These are phyloP conservation scores for Cephalopholis sonnerati DNA, from an alignment of 2,113 vertebrate species.

Conservation along the genomic window DNA sequence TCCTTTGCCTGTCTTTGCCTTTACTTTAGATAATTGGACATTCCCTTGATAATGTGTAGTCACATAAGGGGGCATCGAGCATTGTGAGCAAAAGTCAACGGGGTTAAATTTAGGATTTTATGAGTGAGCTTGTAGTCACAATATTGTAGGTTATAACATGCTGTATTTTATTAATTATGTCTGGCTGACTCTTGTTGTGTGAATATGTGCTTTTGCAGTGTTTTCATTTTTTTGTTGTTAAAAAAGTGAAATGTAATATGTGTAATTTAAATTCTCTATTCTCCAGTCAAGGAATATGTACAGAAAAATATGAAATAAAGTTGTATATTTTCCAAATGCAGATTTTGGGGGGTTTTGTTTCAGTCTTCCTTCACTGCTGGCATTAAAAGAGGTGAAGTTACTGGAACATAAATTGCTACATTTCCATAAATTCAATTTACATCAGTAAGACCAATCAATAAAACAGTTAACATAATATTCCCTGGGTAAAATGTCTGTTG, in stretches of 20 bases:
- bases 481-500: background rate
- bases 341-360: background rate
- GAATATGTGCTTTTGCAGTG: background rate
- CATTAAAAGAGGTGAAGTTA: background rate
- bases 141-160: no score
- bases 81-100: slow-evolving; percentile 14
- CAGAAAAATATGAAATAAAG: background rate
- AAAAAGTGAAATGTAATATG: background rate
- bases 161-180: background rate
- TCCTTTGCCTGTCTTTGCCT: slow-evolving; percentile 56
- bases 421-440: background rate
- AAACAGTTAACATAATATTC: slow-evolving; percentile 23
- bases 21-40: slow-evolving; percentile 59
- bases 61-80: background rate
- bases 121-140: slow-evolving; percentile 1
- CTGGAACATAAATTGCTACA: background rate
- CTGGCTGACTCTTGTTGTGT: background rate
- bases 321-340: background rate
- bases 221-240: background rate
- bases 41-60: slow-evolving; percentile 48
- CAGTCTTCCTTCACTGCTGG: background rate
- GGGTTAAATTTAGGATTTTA: background rate
- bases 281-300: background rate
- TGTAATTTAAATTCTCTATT: background rate
- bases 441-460: slow-evolving; percentile 19